phyloP scores from a whole-genome alignment of 2,797 vertebrate genomes.

The Gymnopithys bicolor region DNA sequence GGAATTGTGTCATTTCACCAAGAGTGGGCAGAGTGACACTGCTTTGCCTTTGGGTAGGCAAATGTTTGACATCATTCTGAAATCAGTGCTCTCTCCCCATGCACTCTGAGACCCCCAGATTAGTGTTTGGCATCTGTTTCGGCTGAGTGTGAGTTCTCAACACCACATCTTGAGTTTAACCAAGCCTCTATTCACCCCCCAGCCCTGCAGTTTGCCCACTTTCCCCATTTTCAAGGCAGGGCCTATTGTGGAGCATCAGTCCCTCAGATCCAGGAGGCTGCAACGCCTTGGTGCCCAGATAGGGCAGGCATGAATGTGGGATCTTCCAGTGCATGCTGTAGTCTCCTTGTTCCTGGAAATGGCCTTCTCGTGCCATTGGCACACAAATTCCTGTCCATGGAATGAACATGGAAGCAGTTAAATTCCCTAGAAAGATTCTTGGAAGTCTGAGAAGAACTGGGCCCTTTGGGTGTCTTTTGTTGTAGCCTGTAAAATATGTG shows the following conservation, averaged over 20 bases:
- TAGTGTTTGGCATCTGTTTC: not conserved
- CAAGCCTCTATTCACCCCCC: not conserved
- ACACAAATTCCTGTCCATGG: not conserved
- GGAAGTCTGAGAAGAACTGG: not conserved
- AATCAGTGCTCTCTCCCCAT: rapidly evolving
- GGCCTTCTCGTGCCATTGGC: not conserved
- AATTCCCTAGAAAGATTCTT: not conserved
- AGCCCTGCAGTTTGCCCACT: not conserved
- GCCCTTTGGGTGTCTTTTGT: not conserved
- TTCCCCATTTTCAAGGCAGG: not conserved
- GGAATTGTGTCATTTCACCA: not conserved
- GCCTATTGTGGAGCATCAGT: not conserved
- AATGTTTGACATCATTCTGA: not conserved
- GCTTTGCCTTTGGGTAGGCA: not conserved
- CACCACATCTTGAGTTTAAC: not conserved
- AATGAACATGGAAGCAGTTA: not conserved
- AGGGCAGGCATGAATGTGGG: not conserved
- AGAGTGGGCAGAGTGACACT: not conserved
- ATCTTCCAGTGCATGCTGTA: not conserved
- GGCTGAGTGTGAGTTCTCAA: not conserved
- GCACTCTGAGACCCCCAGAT: not conserved
- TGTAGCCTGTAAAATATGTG: not conserved
- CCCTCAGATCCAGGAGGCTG: not conserved
- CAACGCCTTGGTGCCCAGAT: not conserved
- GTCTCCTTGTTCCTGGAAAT: not conserved